phyloP scores from a whole-genome alignment of 2,113 vertebrate species.

The Apteryx owenii region DNA sequence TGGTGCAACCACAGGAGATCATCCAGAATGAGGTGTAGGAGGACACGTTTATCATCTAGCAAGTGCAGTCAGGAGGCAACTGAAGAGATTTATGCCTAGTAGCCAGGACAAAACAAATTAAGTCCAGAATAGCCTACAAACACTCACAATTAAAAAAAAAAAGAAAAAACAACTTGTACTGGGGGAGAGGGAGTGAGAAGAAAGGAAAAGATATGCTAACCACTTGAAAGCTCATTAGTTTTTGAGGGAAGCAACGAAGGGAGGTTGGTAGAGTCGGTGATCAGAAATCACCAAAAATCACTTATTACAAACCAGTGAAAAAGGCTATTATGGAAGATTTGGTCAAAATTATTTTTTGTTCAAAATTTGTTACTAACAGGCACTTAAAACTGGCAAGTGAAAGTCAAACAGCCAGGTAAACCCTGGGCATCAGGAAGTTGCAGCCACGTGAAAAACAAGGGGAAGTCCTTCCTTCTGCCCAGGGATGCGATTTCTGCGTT shows the following conservation, averaged over 20 bases:
- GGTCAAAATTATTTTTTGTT: background rate
- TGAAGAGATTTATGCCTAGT: background rate
- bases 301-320: background rate
- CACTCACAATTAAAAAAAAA: constrained; percentile 1
- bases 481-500: background rate
- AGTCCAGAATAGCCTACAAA: background rate
- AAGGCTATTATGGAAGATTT: background rate
- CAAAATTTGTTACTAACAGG: background rate
- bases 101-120: constrained; percentile 21
- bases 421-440: background rate
- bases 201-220: background rate
- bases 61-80: background rate
- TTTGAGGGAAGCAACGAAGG: background rate
- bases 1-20: background rate
- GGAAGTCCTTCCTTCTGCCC: background rate
- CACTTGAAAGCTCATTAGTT: background rate
- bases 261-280: background rate
- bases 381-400: background rate
- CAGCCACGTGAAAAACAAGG: background rate
- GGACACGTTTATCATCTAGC: background rate
- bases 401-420: background rate
- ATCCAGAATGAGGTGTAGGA: background rate
- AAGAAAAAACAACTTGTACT: background rate
- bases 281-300: background rate
- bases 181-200: background rate